phyloP scores from a whole-genome alignment of 2,113 vertebrate species.

The Neolamprologus kungweensis region DNA sequence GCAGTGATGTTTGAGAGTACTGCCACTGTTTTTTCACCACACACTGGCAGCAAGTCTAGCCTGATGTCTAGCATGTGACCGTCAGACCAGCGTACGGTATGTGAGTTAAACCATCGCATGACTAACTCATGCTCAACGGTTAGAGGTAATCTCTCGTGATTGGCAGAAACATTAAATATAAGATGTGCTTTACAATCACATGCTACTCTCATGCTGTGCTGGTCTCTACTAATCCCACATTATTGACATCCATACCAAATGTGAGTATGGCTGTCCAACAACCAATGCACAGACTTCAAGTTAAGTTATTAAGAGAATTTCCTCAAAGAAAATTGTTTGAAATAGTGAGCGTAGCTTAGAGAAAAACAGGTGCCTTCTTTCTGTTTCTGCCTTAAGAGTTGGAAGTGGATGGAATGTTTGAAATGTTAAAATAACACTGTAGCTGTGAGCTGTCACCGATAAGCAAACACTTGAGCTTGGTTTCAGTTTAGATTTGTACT shows the following conservation, averaged over 20 bases:
- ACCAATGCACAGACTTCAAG: not conserved
- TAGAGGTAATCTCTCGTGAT: slow-evolving; percentile 23
- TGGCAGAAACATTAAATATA: slow-evolving; percentile 34
- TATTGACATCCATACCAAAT: not conserved
- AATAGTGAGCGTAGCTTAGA: not conserved
- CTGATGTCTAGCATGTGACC: slow-evolving; percentile 17
- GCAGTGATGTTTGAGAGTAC: not conserved
- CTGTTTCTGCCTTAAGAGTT: not conserved
- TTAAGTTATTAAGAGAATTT: not conserved
- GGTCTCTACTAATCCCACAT: slow-evolving; percentile 7
- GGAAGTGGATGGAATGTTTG: not conserved
- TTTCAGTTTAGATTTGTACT: not conserved
- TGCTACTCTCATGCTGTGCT: not conserved
- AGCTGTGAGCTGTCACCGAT: not conserved
- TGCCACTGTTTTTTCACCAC: not conserved
- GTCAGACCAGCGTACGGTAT: not conserved
- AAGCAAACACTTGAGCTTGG: slow-evolving; percentile 17
- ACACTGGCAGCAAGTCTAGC: not conserved
- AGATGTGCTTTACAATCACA: slow-evolving; percentile 24
- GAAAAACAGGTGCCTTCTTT: not conserved
- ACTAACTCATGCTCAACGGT: not conserved
- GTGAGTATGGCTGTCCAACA: not conserved
- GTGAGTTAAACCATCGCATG: slow-evolving; percentile 39
- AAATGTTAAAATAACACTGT: not conserved
- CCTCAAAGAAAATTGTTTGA: not conserved